Conservation (phyloP, 2,888 invertebrate species). For the Drosophila merina region DNA sequence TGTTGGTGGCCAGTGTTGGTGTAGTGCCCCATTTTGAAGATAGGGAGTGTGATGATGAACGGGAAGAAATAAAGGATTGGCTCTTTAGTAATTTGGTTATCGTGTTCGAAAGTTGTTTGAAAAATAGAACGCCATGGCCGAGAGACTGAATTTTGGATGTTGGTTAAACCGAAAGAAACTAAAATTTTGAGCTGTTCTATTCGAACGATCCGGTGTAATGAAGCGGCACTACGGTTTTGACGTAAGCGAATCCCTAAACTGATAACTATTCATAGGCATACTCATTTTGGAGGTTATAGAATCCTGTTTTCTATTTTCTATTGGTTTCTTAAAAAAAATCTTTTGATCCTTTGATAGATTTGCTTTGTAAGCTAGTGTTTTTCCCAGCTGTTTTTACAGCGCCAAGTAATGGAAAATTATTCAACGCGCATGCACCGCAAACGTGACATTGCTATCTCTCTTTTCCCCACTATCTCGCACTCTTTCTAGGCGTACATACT, state of each 20-base stretch:
- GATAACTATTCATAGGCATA: neutral
- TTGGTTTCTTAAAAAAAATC: too few relatives aligned
- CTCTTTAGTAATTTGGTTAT: conserved; percentile 23
- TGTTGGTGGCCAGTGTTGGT: neutral
- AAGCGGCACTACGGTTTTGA: neutral
- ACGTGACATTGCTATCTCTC: conserved; percentile 12
- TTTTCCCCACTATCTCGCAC: neutral
- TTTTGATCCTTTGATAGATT: too few relatives aligned
- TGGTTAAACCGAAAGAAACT: neutral
- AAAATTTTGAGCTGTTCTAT: neutral
- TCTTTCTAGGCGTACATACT: neutral
- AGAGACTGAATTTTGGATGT: conserved; percentile 23
- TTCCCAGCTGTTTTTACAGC: conserved; percentile 37
- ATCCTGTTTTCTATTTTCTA: too few relatives aligned
- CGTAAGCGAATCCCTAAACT: neutral
- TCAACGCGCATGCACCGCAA: conserved; percentile 21
- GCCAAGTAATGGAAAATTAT: neutral
- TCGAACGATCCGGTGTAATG: neutral
- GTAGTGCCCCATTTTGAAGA: neutral
- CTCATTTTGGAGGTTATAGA: neutral
- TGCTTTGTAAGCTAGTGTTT: conserved; percentile 25
- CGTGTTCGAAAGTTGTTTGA: neutral
- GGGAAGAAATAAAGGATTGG: neutral
- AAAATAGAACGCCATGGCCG: neutral
- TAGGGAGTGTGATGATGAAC: neutral